Evolutionary conservation across 2,888 invertebrate genomes (phyloP), one percentile per base, ranked within the genome.

Genomic region (Netelia inedita): DNA sequence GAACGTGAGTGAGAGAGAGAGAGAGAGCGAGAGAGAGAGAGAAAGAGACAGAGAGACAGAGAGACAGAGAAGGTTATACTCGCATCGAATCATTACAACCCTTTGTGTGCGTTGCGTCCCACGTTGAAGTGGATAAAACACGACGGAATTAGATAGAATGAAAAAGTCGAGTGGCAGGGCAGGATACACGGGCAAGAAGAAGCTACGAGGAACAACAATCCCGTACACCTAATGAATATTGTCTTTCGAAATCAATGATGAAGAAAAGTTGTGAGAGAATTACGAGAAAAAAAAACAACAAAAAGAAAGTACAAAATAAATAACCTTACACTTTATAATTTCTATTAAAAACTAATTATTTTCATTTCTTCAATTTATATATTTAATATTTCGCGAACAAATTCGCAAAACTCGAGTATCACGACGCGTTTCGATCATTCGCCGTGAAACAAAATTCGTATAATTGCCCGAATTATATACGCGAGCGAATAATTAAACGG

Each of bases 71-170:
- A 63, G 53, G 66, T n/a, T 19, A 78, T 14, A 8, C 46, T 72
- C 11, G 23, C 50, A 16, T 11, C 59, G 43, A n/a, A 82, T 74
- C 55, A 78, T 81, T 81, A 73, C 65, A 59, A 21, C 43, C 43
- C 65, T 35, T n/a, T 41, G 41, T 79, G 43, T 41, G 66, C 35
- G 46, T n/a, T 61, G 46, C 46, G 69, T 53, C 6, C 61, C 21
- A 35, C 10, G 8, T 23, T 46, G 46, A 59, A 85, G 83, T 79
- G 82, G 76, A 28, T 85, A 69, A 79, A 75, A 85, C 59, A 82
- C 87, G 69, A 86, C 75, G 84, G 87, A 85, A 88, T 79, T 72
- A 79, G 83, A 87, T 85, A 85, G 86, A 85, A 88, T 88, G 90
- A 91, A 89, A 82, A 79, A 80, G 82, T 82, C 82, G 85, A 87